These are phyloP conservation scores for Urophycis tenuis DNA, from an alignment of 2,797 vertebrate genomes.

Conservation along the genomic window DNA sequence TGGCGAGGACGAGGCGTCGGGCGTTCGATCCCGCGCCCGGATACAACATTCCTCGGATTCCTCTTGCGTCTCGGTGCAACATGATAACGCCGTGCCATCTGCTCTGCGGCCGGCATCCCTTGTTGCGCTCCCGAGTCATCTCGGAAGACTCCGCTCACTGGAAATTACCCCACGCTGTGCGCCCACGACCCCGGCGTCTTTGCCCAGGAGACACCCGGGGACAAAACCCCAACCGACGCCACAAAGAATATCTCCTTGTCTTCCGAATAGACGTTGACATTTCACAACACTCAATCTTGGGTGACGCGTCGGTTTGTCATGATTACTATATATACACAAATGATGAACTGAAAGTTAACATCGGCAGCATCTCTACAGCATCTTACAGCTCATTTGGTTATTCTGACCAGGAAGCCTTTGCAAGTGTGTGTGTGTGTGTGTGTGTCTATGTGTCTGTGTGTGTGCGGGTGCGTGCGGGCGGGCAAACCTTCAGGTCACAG, in stretches of 20 bases:
- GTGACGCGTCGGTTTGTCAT: neutral
- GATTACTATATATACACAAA: neutral
- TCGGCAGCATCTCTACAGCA: neutral
- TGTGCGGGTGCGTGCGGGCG: too few relatives aligned
- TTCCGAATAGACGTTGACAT: neutral
- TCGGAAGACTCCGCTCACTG: neutral
- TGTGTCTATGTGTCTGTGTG: too few relatives aligned
- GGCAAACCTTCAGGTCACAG: constrained; percentile 86
- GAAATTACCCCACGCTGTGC: neutral
- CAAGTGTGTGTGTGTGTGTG: neutral
- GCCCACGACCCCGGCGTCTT: neutral
- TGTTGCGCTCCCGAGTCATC: neutral
- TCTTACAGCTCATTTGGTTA: neutral
- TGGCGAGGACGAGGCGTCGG: too few relatives aligned
- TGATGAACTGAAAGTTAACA: neutral
- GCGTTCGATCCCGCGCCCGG: constrained; percentile 17
- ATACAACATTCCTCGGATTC: constrained; percentile 45
- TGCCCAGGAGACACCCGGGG: neutral
- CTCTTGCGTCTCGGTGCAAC: constrained; percentile 2
- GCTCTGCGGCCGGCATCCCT: neutral
- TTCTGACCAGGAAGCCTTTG: neutral
- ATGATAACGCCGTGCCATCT: neutral
- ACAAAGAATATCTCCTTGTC: neutral
- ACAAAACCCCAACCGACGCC: neutral
- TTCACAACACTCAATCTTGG: neutral